Percentiles rank a stretch among this genome's conserved stretches.
These are phyloP conservation scores for Monoplex corrugatus DNA, from an alignment of 2,888 invertebrate species.

Conservation along the genomic window DNA sequence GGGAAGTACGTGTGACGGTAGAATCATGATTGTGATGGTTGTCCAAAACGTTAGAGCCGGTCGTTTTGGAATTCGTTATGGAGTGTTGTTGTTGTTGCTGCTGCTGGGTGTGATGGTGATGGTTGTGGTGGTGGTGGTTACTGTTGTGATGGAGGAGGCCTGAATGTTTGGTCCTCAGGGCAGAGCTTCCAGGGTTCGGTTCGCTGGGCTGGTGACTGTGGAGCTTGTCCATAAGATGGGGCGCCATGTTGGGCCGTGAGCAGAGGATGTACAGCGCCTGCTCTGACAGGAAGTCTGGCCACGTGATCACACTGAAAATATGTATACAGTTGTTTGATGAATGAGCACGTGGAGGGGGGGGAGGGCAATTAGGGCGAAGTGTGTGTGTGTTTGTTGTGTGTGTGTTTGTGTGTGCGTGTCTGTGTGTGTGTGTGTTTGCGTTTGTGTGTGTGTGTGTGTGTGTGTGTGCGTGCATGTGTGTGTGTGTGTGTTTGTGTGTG, in stretches of 20 bases:
- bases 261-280: conserved; percentile 60
- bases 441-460: no score
- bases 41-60: background rate
- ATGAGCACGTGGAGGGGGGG: no score
- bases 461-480: no score
- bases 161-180: background rate
- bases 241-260: conserved; percentile 58
- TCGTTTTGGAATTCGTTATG: background rate
- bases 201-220: background rate
- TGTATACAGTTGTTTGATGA: no score
- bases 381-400: no score
- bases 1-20: no score
- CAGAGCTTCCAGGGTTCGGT: no score
- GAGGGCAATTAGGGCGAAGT: no score
- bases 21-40: background rate
- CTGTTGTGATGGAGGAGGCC: background rate
- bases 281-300: conserved; percentile 58
- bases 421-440: no score
- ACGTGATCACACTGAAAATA: conserved; percentile 57
- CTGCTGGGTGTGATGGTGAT: background rate
- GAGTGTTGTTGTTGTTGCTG: background rate
- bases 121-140: background rate
- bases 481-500: no score
- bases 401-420: no score
- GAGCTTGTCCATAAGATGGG: background rate